A percentile compares a stretch with the other conserved stretches of the same genome.
These are phyloP conservation scores for Actinopyga echinites DNA, from an alignment of 53 echinoderm and acorn worm species.

Conservation along the genomic window DNA sequence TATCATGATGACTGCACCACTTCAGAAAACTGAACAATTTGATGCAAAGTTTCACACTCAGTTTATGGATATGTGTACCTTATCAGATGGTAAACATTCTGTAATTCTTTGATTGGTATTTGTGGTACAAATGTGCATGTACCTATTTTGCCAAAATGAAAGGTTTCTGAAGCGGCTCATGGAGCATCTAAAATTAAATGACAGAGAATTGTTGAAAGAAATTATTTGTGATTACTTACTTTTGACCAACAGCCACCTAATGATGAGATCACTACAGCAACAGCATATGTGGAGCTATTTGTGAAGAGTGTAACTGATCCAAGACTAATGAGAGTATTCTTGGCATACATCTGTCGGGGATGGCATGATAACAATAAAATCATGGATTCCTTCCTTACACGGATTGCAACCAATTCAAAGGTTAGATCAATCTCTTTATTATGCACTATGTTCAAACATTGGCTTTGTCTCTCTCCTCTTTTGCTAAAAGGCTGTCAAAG, in stretches of 20 bases:
- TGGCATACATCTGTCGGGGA: slow-evolving; percentile 85
- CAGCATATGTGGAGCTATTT: slow-evolving; percentile 93
- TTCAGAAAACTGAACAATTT: no score
- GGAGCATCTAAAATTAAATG: not conserved
- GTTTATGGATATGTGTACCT: no score
- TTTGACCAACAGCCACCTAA: slow-evolving; percentile 62
- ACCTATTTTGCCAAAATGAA: not conserved
- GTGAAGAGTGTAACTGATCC: slow-evolving; percentile 86
- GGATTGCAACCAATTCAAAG: slow-evolving; percentile 70
- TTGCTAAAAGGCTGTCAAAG: no score
- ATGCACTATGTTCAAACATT: no score
- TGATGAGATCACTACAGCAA: slow-evolving; percentile 92
- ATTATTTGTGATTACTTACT: not conserved
- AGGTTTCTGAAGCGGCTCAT: not conserved
- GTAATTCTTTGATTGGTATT: no score
- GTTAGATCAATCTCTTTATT: no score
- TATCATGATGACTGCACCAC: no score
- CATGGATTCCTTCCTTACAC: slow-evolving; percentile 79
- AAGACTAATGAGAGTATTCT: slow-evolving; percentile 78
- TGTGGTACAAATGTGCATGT: no score
- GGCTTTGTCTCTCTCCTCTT: no score
- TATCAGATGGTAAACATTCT: no score
- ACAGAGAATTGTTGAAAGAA: not conserved
- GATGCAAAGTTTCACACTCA: no score
- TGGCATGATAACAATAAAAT: slow-evolving; percentile 78